Conservation (phyloP, 2,888 invertebrate genomes). For the Graphium colonna region DNA sequence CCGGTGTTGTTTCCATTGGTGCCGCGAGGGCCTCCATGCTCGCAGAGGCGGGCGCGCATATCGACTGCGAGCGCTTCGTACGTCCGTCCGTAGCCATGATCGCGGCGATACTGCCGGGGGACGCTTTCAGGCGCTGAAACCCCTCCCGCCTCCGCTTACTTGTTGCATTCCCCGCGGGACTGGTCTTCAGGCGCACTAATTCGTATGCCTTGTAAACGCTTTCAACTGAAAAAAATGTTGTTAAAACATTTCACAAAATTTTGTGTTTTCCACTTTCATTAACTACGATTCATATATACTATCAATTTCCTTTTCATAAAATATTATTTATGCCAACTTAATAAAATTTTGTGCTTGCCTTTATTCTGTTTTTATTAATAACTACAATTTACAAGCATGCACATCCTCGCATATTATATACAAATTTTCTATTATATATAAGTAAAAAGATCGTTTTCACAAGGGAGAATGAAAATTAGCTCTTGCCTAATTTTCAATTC, state of each 20-base stretch:
- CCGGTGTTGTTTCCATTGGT: slow-evolving; percentile 77
- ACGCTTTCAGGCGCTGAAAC: slow-evolving; percentile 30
- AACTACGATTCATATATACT: slow-evolving; percentile 36
- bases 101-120: slow-evolving; percentile 69
- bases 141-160: slow-evolving; percentile 45
- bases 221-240: no score
- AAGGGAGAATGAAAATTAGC: neutral
- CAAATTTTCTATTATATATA: neutral
- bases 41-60: slow-evolving; percentile 84
- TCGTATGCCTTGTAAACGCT: slow-evolving; percentile 14
- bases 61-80: slow-evolving; percentile 86
- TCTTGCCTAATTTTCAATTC: neutral
- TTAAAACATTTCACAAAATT: neutral
- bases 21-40: slow-evolving; percentile 83
- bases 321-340: no score
- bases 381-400: no score
- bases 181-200: slow-evolving; percentile 13
- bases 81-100: slow-evolving; percentile 83
- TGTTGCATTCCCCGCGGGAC: slow-evolving; percentile 53
- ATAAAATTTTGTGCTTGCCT: no score
- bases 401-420: no score
- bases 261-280: no score
- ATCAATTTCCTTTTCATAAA: no score
- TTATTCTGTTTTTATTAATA: no score
- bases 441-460: neutral